Evolutionary conservation across 2,113 vertebrate species (phyloP).

Genomic region (human (Homo sapiens)): DNA sequence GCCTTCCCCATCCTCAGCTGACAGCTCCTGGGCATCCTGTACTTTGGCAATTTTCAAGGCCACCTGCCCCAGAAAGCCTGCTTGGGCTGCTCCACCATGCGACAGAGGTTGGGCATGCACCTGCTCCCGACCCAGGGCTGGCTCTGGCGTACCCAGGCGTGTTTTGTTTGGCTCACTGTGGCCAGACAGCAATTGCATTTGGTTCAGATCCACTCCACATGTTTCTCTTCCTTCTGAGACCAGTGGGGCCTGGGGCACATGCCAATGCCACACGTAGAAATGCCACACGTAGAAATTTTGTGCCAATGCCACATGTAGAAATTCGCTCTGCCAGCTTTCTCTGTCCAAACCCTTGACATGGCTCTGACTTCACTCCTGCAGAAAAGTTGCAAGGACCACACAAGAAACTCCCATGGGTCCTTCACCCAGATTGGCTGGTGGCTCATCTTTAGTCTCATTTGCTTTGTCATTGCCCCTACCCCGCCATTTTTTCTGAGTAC

Average conservation of each 20-base stretch:
- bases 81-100: accelerated
- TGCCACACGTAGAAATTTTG: accelerated
- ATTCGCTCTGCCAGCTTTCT: not conserved
- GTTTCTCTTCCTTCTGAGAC: not conserved
- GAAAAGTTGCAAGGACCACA: accelerated
- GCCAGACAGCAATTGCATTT: accelerated
- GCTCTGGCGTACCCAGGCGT: accelerated
- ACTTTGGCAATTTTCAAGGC: not conserved
- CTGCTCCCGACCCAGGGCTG: accelerated
- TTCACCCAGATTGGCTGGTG: not conserved
- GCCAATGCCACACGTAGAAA: accelerated
- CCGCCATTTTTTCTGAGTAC: not conserved
- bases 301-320: accelerated
- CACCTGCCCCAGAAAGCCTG: not conserved
- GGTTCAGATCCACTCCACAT: accelerated
- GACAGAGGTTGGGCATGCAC: not conserved
- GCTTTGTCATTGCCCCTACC: accelerated
- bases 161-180: accelerated
- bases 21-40: not conserved
- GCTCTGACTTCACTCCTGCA: not conserved
- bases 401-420: not conserved
- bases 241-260: accelerated
- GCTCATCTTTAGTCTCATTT: accelerated
- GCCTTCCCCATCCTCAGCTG: not conserved
- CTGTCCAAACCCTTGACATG: accelerated